Evolutionary conservation across 2,797 vertebrate genomes (phyloP), one percentile per base, ranked within the genome.

Genomic region (Hylomyscus alleni): DNA sequence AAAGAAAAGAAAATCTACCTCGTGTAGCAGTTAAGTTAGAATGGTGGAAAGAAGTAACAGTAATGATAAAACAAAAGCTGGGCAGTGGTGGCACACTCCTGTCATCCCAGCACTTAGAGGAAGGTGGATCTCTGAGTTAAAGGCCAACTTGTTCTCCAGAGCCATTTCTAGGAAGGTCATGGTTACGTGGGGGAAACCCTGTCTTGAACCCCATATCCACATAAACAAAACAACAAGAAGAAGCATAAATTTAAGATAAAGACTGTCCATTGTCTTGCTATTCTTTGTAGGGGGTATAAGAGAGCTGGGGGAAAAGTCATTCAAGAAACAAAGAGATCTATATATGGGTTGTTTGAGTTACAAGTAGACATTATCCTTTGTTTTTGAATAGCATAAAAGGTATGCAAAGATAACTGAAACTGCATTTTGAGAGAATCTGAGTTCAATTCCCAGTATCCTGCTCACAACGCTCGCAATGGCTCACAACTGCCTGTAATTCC

Each of bases 21-120:
- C 95, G 75, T 94, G 75, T 52, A 94, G 56, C 44, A 60, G 37
- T 44, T 78, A 93, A 96, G 47, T 62, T 62, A 94, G 76, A 96
- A 95, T 37, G 60, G 40, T 90, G 7, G 60, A 44, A 93, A n/a
- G 60, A 91, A 94, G 80, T 89, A 96, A 75, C 20, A 50, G 73
- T 58, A 86, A 86, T 72, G 80, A 89, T 91, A 47, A 96, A 91
- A 34, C 0, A 76, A 93, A 91, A 15, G 24, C 12, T 3, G 2
- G 40, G 20, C 72, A 40, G 40, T 47, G 40, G 6, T 47, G 73
- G 2, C 26, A 3, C 22, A 76, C 50, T 31, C 29, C 47, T 34
- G 29, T 80, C 11, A 20, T 34, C 19, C 77, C 77, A 54, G 29
- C 50, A 52, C 47, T 52, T 8, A 72, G n/a, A 72, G 67, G n/a